These are phyloP conservation scores for Drosophila kanekoi DNA, from an alignment of 2,888 invertebrate species.

Conservation along the genomic window DNA sequence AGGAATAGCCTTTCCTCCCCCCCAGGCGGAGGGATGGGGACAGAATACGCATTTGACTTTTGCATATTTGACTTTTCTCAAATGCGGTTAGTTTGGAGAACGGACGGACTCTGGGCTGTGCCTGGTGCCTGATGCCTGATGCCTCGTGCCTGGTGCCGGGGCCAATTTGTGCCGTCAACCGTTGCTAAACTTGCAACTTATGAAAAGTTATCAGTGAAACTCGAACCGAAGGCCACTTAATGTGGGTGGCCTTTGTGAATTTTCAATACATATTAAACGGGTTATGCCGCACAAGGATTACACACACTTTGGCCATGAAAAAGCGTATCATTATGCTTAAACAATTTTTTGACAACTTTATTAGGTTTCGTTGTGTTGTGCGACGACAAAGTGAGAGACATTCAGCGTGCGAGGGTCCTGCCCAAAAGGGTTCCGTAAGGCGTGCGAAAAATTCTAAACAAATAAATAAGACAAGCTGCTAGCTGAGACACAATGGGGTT, in stretches of 20 bases:
- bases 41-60: constrained; percentile 72
- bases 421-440: constrained; percentile 67
- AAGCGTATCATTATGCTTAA: constrained; percentile 81
- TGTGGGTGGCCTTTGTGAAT: constrained; percentile 72
- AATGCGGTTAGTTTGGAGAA: constrained; percentile 53
- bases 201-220: constrained; percentile 70
- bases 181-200: constrained; percentile 79
- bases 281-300: constrained; percentile 80
- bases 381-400: constrained; percentile 46
- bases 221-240: constrained; percentile 67
- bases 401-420: not conserved
- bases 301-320: constrained; percentile 68
- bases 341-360: constrained; percentile 81
- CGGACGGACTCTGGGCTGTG: not conserved
- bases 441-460: constrained; percentile 79
- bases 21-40: not conserved
- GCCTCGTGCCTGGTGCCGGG: constrained; percentile 33
- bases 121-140: not conserved
- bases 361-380: constrained; percentile 67
- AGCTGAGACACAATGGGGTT: constrained; percentile 2
- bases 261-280: constrained; percentile 80
- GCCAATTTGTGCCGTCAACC: constrained; percentile 78
- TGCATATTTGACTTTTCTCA: constrained; percentile 78
- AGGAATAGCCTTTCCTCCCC: not conserved
- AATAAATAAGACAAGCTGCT: constrained; percentile 75